These are phyloP conservation scores for Hanleya hanleyi DNA, from an alignment of 2,888 invertebrate genomes.

Conservation along the genomic window DNA sequence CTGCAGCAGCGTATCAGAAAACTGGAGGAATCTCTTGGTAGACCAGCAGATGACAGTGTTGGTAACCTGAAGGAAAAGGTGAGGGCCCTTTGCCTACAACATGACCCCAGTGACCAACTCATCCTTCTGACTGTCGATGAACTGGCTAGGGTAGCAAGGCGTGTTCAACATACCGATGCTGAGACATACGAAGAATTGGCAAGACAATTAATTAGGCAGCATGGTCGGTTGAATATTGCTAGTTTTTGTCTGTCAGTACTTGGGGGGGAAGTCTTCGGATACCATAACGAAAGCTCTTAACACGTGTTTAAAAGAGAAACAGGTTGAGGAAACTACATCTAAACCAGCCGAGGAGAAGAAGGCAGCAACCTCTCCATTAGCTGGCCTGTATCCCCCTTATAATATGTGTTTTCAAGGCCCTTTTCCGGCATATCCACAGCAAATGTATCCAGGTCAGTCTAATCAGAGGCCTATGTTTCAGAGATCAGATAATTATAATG, in stretches of 20 bases:
- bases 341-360: neutral
- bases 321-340: neutral
- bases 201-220: too few relatives aligned
- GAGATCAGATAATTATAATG: too few relatives aligned
- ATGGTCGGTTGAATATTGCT: neutral
- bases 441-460: too few relatives aligned
- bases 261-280: neutral
- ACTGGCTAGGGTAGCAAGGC: neutral
- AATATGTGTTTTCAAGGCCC: too few relatives aligned
- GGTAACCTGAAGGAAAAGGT: neutral
- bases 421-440: too few relatives aligned
- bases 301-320: neutral
- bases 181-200: too few relatives aligned
- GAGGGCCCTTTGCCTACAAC: neutral
- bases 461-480: too few relatives aligned
- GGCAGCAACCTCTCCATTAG: too few relatives aligned
- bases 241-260: neutral
- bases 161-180: too few relatives aligned
- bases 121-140: neutral
- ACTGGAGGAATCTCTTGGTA: too few relatives aligned
- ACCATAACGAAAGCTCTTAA: too few relatives aligned
- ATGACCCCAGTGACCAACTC: neutral
- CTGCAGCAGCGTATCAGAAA: neutral
- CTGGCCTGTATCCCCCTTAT: too few relatives aligned
- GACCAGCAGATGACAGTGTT: neutral